Evolutionary conservation across 2,888 invertebrate genomes (phyloP), one percentile per base, ranked within the genome.

Genomic region (Agrenia bidenticulata): DNA sequence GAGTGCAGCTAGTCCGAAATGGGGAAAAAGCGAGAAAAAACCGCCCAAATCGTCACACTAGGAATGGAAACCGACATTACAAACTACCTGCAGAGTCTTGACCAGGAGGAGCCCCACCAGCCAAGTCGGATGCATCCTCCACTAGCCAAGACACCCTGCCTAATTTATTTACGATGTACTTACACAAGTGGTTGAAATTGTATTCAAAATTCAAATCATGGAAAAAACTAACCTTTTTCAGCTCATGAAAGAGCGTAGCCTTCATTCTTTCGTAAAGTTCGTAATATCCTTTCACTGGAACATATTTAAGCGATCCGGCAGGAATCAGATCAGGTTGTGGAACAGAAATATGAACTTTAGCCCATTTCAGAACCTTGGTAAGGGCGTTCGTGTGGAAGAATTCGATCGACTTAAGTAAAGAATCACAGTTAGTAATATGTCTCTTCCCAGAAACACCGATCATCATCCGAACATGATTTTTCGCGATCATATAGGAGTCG

Each of bases 181-280:
- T n/a, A n/a, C n/a, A n/a, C n/a, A n/a, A n/a, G n/a, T n/a, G n/a
- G n/a, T n/a, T n/a, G n/a, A n/a, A n/a, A n/a, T n/a, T n/a, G n/a
- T n/a, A n/a, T n/a, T n/a, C n/a, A n/a, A n/a, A n/a, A n/a, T n/a
- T n/a, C n/a, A n/a, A n/a, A n/a, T n/a, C n/a, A n/a, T n/a, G n/a
- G n/a, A n/a, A n/a, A n/a, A n/a, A n/a, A 69, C 73, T 78, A 79
- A 88, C 89, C 83, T 88, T 83, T 11, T 90, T 85, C 78, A 92
- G 84, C 67, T 86, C 82, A 64, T 83, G 82, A 0, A 89, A 90
- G 84, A 94, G 91, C 79, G 89, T 92, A 1, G 82, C 78, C 79
- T 94, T 94, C 9, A 95, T 80, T 24, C 84, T 77, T 76, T 87
- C 86, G 78, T 94, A 94, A 65, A 88, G 82, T 26, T 79, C 77